Evolutionary conservation across 2,797 vertebrate genomes (phyloP).

Genomic region (Philypnodon macrostomus): DNA sequence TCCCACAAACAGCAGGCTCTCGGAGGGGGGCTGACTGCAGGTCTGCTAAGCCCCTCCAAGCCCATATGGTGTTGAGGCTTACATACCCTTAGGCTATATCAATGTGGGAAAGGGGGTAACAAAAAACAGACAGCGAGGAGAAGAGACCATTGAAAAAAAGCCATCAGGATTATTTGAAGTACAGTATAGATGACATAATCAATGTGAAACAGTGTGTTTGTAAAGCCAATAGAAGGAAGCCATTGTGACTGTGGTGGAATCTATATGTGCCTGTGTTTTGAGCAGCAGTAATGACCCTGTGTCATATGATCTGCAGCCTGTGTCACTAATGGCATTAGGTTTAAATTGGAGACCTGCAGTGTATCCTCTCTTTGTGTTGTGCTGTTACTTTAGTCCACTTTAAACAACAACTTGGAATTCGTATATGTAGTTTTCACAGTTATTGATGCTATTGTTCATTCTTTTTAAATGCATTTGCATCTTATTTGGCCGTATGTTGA

Average conservation of each 20-base stretch:
- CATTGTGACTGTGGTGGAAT: slow-evolving; percentile 23
- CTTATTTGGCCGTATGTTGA: no score
- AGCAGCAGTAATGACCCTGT: slow-evolving; percentile 47
- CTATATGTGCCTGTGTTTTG: slow-evolving; percentile 17
- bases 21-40: slow-evolving; percentile 35
- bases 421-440: neutral
- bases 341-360: slow-evolving; percentile 36
- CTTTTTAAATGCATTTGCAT: no score
- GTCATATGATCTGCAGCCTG: slow-evolving; percentile 55
- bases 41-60: slow-evolving; percentile 59
- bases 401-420: neutral
- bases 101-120: no score
- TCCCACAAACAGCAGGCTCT: slow-evolving; percentile 39
- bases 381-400: slow-evolving; percentile 10
- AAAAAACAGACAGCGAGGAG: slow-evolving; percentile 22
- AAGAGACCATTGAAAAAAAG: neutral
- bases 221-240: slow-evolving; percentile 9
- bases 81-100: slow-evolving; percentile 40
- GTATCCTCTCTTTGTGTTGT: slow-evolving; percentile 11
- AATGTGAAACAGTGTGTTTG: slow-evolving; percentile 8
- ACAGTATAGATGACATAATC: slow-evolving; percentile 24
- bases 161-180: slow-evolving; percentile 6
- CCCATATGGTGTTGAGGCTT: slow-evolving; percentile 71
- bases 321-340: slow-evolving; percentile 53
- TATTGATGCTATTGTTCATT: neutral